phyloP scores from a whole-genome alignment of 2,888 invertebrate genomes.

The Trachelus iudaicus region DNA sequence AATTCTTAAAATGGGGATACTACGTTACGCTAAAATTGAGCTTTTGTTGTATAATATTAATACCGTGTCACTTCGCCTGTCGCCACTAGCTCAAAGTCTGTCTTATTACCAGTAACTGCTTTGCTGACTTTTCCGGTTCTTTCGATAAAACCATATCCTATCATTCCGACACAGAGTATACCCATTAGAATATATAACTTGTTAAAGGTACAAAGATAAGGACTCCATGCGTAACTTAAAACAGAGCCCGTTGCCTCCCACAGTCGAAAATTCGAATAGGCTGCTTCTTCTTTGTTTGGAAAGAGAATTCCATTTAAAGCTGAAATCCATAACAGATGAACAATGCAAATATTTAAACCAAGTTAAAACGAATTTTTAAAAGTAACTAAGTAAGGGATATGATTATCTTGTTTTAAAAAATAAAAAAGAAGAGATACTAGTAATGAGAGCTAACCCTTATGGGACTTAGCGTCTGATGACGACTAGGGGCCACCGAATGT shows the following conservation, averaged over 20 bases:
- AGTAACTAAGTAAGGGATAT: neutral
- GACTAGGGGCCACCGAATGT: too few species aligned
- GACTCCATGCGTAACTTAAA: constrained; percentile 83
- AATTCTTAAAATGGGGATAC: neutral
- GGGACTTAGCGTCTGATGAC: neutral
- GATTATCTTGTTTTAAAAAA: neutral
- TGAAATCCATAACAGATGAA: constrained; percentile 49
- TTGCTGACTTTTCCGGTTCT: constrained; percentile 38
- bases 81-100: constrained; percentile 57
- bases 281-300: constrained; percentile 86
- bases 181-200: constrained; percentile 78
- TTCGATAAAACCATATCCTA: constrained; percentile 80
- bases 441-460: too few species aligned
- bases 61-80: constrained; percentile 26
- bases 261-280: constrained; percentile 91
- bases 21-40: neutral
- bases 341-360: neutral
- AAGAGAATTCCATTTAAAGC: constrained; percentile 89
- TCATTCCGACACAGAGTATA: constrained; percentile 77
- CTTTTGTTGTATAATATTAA: neutral
- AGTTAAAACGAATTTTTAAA: neutral
- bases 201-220: constrained; percentile 78
- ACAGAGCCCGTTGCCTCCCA: constrained; percentile 95
- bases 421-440: neutral
- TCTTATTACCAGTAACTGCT: constrained; percentile 34